Base-by-base conservation (phyloP, 64 coral and sea anemone genomes). In the Actinia tenebrosa region DNA sequence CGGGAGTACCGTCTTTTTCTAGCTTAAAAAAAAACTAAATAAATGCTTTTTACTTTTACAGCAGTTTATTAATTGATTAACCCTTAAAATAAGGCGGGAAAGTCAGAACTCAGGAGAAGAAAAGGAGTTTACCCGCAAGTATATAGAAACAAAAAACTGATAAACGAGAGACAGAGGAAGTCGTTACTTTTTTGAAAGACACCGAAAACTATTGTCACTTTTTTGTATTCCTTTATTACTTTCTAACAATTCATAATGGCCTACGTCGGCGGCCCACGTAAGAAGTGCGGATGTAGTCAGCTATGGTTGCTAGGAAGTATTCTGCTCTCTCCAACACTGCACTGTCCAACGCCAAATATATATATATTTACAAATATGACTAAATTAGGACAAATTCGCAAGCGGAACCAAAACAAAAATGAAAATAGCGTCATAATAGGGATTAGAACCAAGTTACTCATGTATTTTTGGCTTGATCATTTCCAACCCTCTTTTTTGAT, bases 181-280 rank as follows among this genome's bases (percentile, higher is more conserved):
- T 75, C 69, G 69, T 42, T 75, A 75, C 3, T 25, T 75, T 37
- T 75, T 75, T 3, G 10, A 75, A 43, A 30, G 23, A 75, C 69
- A 75, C 69, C 69, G 69, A 75, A 75, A 75, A 30, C 8, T 75
- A 75, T 75, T 75, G 27, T 75, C 69, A 75, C 26, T 75, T 75
- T 75, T 75, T 23, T 5, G 20, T 66, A 66, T 66, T 42, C 13
- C 15, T 72, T 75, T 75, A 75, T 75, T 26, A 42, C 27, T 75
- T 11, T 75, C 42, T 75, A 75, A 43, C 69, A 42, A 75, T 75
- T 66, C 22, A 66, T n/a, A 50, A 58, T 58, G 2, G 15, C 7
- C 0, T 58, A 58, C 56, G 25, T 27, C 10, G 23, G 26, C 10
- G 23, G 26, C 27, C 26, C 42, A 75, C n/a, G 69, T 75, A 75